Base-by-base conservation (phyloP, 2,888 invertebrate genomes). In the Agriopis aurantiaria region DNA sequence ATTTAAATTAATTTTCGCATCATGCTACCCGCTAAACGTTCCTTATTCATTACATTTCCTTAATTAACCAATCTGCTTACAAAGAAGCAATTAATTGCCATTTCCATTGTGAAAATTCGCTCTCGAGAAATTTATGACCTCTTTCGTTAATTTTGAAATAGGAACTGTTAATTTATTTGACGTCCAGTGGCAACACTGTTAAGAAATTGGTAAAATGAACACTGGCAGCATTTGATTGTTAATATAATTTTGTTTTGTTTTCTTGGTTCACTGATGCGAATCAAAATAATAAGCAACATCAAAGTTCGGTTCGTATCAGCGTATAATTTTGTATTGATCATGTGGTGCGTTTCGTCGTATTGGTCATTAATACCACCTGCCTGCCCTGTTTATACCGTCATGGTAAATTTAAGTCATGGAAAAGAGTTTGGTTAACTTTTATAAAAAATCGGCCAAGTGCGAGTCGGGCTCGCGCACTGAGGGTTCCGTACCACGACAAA, bases 51-150 rank as follows among this genome's bases (percentile, higher is more conserved):
- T 92, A 88, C 88, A 85, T 89, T 88, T 89, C 85, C 90, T 91
- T 93, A 93, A 94, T 93, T 93, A 93, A 93, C 91, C 93, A 93
- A 93, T 93, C 91, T 93, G 91, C 91, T 93, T 91, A 92, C 92
- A 93, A 91, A 90, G 87, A 88, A 88, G 88, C 91, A 91, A 91
- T 93, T 93, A 93, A 92, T 93, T 93, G 90, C 88, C 88, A 88
- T 88, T 91, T 88, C 76, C 85, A 89, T 89, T 90, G 88, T 90
- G 86, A 79, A 84, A 85, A 85, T 87, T 85, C 82, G 81, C 84
- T 82, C 78, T 79, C 80, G 81, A 84, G 85, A 75, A 75, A 77
- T 75, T 87, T 91, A 88, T 85, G 87, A 89, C 87, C 86, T 83
- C 82, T 77, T 80, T 79, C 78, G 80, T 80, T 82, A 79, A 80